Percentiles rank a stretch among this genome's conserved stretches.
phyloP scores from a whole-genome alignment of 2,888 invertebrate species.

The Tribolium freemani region DNA sequence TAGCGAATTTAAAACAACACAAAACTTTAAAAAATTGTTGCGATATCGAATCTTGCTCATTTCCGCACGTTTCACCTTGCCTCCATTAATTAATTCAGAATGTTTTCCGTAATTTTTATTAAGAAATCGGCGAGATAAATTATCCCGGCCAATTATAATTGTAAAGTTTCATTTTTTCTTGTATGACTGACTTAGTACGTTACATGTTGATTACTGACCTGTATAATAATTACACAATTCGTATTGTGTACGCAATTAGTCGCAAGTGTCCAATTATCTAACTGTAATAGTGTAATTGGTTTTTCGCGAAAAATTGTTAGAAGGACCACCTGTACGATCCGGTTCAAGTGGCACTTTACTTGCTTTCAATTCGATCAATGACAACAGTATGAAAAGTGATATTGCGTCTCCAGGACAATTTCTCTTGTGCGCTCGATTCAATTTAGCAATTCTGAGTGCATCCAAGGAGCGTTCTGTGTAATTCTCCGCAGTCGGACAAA shows the following conservation, averaged over 20 bases:
- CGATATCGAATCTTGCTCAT: background rate
- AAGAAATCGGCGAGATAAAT: constrained; percentile 5
- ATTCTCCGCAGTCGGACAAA: background rate
- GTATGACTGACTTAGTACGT: constrained; percentile 15
- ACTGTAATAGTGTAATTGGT: constrained; percentile 32
- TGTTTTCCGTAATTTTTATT: constrained; percentile 5
- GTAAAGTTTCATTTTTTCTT: constrained; percentile 7
- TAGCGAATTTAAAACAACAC: constrained; percentile 5
- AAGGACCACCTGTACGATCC: constrained; percentile 52
- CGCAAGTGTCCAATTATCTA: constrained; percentile 38
- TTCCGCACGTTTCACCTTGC: constrained; percentile 12
- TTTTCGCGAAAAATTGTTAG: constrained; percentile 11
- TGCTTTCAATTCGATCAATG: background rate
- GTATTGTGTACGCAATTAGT: constrained; percentile 33
- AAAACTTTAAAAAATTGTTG: background rate
- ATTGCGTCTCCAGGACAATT: background rate
- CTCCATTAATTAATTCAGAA: constrained; percentile 19
- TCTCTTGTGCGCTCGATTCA: background rate
- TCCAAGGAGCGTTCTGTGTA: background rate
- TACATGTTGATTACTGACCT: constrained; percentile 40
- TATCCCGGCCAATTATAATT: constrained; percentile 1
- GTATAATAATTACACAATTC: constrained; percentile 34
- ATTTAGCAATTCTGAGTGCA: background rate
- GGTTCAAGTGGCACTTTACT: constrained; percentile 52
- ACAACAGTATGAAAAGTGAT: background rate